These are phyloP conservation scores for Branchipolynoe longqiensis DNA, from an alignment of 2,888 invertebrate genomes.

Conservation along the genomic window DNA sequence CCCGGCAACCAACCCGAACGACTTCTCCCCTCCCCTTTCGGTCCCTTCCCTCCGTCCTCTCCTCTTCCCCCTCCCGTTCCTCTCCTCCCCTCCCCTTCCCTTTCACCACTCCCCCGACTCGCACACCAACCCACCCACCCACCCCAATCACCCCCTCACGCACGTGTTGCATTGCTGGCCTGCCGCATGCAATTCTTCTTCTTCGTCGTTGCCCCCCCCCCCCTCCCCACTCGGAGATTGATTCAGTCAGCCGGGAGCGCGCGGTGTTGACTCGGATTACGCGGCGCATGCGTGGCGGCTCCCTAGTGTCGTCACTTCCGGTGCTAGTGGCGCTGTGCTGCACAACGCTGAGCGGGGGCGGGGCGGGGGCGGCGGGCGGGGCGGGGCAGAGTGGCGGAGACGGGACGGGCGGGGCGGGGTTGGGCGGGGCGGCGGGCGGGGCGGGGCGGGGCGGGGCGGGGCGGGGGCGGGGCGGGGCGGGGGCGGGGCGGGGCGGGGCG, in stretches of 20 bases:
- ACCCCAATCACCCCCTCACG: background rate
- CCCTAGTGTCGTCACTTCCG: constrained; percentile 30
- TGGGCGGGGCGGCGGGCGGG: no score
- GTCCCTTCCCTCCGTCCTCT: background rate
- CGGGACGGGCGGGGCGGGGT: background rate
- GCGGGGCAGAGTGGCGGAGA: background rate
- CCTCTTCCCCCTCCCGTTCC: background rate
- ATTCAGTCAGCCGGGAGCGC: constrained; percentile 8
- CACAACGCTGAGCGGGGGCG: background rate
- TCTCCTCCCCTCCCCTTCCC: background rate
- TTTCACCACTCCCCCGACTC: background rate
- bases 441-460: no score
- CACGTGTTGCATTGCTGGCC: constrained; percentile 46
- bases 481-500: no score
- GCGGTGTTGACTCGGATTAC: constrained; percentile 12
- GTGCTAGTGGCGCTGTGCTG: background rate
- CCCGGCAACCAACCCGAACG: no score
- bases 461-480: no score
- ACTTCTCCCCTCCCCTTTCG: no score
- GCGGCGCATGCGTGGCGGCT: background rate
- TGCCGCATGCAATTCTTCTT: constrained; percentile 26
- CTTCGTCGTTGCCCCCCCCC: no score
- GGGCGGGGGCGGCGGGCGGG: background rate
- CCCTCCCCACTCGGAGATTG: background rate
- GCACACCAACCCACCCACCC: constrained; percentile 1